Evolutionary conservation across 2,113 vertebrate species (phyloP).

Genomic region (Cynoglossus semilaevis): DNA sequence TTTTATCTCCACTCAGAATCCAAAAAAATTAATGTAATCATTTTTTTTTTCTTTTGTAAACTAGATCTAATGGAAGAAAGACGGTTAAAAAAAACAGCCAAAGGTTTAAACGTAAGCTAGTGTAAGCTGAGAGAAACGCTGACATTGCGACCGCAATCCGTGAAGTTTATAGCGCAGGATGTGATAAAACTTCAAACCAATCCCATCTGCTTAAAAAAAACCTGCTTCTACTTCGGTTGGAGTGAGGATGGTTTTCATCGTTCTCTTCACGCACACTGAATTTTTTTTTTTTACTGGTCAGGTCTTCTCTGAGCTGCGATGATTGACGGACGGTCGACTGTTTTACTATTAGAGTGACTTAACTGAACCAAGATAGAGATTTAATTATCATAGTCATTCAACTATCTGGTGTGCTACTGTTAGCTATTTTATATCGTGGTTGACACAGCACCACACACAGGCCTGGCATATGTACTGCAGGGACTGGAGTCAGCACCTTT

Average conservation of each 20-base stretch:
- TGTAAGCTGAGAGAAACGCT: conserved; percentile 59
- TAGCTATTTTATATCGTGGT: no score
- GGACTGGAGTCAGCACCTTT: no score
- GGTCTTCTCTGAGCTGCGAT: conserved; percentile 20
- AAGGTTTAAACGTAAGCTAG: conserved; percentile 44
- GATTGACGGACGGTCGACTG: conserved; percentile 22
- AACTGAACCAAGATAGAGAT: conserved; percentile 2
- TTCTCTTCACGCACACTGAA: conserved; percentile 22
- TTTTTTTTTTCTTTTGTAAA: no score
- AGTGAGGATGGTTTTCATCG: conserved; percentile 25
- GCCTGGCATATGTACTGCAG: no score
- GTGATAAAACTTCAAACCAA: conserved; percentile 75
- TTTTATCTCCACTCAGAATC: not conserved
- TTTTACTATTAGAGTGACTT: conserved; percentile 11
- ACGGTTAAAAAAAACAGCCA: not conserved
- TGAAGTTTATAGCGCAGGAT: conserved; percentile 71
- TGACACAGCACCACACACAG: no score
- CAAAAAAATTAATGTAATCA: no score
- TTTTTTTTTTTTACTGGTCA: conserved; percentile 30
- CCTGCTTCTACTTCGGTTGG: conserved; percentile 40
- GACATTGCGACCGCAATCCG: conserved; percentile 62
- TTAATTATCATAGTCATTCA: no score
- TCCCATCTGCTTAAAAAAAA: conserved; percentile 75
- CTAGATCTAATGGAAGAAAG: no score
- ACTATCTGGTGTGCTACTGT: no score